Percentiles rank a stretch among this genome's conserved stretches.
Evolutionary conservation across 2,113 vertebrate genomes (phyloP).

Genomic region (Pholis gunnellus): DNA sequence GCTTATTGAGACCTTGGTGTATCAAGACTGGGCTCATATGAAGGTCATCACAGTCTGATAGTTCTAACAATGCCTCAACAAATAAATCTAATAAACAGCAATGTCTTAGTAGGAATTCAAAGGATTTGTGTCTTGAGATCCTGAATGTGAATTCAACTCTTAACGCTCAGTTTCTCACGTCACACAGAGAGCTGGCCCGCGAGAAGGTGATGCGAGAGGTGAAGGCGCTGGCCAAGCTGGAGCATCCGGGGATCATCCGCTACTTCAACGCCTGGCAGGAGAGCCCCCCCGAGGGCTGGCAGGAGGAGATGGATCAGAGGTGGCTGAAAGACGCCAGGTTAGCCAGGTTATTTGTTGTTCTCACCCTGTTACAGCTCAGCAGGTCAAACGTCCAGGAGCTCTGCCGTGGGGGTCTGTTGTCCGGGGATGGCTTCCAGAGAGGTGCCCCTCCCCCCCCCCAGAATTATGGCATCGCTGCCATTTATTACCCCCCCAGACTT

Average conservation of each 20-base stretch:
- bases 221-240: slow-evolving; percentile 96
- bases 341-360: neutral
- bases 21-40: neutral
- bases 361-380: slow-evolving; percentile 2
- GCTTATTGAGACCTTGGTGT: neutral
- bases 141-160: neutral
- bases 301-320: slow-evolving; percentile 96
- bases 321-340: slow-evolving; percentile 97
- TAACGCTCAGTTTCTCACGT: neutral
- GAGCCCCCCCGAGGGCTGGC: slow-evolving; percentile 96
- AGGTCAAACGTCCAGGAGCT: neutral
- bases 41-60: neutral
- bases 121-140: neutral
- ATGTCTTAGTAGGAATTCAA: neutral
- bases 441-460: too few species aligned
- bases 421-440: neutral
- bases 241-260: slow-evolving; percentile 96
- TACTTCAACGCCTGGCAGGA: slow-evolving; percentile 99
- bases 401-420: neutral
- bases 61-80: neutral
- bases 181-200: slow-evolving; percentile 90
- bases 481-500: neutral
- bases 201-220: slow-evolving; percentile 99
- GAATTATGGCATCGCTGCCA: neutral
- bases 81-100: neutral